These are phyloP conservation scores for Dryas iulia DNA, from an alignment of 1,140 invertebrate genomes.

Conservation along the genomic window DNA sequence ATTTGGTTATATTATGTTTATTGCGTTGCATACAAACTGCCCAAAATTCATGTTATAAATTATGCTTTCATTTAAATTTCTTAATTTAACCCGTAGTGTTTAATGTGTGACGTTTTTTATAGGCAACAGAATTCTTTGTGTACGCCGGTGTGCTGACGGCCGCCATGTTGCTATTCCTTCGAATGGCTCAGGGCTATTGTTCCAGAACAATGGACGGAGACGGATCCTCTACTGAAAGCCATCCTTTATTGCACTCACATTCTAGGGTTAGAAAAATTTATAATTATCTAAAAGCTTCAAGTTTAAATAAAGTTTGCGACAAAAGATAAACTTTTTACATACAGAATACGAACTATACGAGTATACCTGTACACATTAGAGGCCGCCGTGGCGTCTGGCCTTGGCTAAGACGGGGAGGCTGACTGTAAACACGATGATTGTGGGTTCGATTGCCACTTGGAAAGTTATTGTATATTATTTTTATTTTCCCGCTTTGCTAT, in stretches of 20 bases:
- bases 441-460: no score
- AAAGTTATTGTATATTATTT: no score
- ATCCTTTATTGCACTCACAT: slow-evolving; percentile 53
- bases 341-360: neutral
- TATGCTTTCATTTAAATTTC: neutral
- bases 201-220: slow-evolving; percentile 58
- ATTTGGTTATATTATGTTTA: neutral
- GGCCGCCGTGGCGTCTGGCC: no score
- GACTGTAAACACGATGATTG: no score
- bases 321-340: neutral
- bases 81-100: neutral
- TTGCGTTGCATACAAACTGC: neutral
- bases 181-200: slow-evolving; percentile 58
- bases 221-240: slow-evolving; percentile 63
- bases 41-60: neutral
- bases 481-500: no score
- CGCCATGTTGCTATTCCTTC: slow-evolving; percentile 64
- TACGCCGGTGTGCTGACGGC: slow-evolving; percentile 54
- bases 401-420: no score
- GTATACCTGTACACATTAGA: neutral
- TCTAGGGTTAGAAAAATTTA: slow-evolving; percentile 51
- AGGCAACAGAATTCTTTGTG: slow-evolving; percentile 69
- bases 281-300: slow-evolving; percentile 15
- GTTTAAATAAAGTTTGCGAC: neutral
- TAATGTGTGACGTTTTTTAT: slow-evolving; percentile 5